phyloP scores from a whole-genome alignment of 2,797 vertebrate genomes.

The Catharus ustulatus region DNA sequence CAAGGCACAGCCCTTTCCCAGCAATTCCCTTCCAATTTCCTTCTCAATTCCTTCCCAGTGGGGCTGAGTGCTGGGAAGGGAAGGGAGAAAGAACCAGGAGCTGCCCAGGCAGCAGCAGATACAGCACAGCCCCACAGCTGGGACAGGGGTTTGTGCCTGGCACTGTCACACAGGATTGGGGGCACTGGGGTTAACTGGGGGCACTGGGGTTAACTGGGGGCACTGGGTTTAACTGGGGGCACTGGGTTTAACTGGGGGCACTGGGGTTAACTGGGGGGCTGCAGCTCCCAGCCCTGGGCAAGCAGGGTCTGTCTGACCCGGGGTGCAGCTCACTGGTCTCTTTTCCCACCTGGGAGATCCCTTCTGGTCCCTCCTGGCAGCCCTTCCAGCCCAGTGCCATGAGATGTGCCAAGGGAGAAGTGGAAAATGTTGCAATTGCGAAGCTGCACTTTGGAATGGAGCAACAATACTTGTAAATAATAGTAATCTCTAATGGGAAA shows the following conservation, averaged over 20 bases:
- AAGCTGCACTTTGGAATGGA: constrained; percentile 10
- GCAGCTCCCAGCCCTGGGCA: too few species aligned
- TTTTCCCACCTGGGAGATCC: neutral
- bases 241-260: neutral
- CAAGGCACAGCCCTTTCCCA: neutral
- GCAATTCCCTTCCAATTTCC: neutral
- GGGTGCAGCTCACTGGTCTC: neutral
- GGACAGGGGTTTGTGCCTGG: neutral
- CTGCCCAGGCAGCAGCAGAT: neutral
- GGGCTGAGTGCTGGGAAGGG: neutral
- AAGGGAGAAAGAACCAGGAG: fast-evolving
- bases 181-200: neutral
- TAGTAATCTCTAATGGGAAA: neutral
- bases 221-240: too few species aligned
- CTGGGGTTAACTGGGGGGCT: neutral
- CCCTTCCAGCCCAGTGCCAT: neutral
- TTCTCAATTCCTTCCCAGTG: neutral
- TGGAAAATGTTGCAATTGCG: constrained; percentile 24
- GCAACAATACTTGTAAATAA: constrained; percentile 31
- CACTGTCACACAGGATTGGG: neutral
- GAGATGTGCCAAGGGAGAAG: neutral
- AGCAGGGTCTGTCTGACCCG: too few species aligned
- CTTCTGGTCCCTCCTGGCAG: neutral
- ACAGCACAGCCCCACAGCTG: neutral
- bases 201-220: neutral